Evolutionary conservation across 1,140 invertebrate species (phyloP).

Genomic region (Propsilocerus akamusi): DNA sequence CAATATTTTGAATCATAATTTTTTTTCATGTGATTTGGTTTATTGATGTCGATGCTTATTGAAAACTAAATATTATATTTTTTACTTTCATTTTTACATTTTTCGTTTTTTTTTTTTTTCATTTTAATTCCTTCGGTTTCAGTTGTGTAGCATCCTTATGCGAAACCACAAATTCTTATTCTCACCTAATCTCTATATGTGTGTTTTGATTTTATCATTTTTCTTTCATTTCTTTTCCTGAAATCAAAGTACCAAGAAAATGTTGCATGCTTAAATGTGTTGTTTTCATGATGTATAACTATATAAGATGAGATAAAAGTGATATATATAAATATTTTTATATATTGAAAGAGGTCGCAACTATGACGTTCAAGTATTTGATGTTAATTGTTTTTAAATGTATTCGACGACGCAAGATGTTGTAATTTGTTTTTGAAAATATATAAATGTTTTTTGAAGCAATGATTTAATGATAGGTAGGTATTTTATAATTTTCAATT

Average conservation of each 20-base stretch:
- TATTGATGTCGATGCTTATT: no score
- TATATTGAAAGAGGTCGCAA: background rate
- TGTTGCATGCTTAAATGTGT: slow-evolving; percentile 3
- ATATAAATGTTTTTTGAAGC: slow-evolving; percentile 1
- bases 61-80: slow-evolving; percentile 12
- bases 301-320: background rate
- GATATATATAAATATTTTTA: background rate
- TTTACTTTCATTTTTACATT: slow-evolving; percentile 15
- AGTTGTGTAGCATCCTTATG: background rate
- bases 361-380: slow-evolving; percentile 1
- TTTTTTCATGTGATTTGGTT: no score
- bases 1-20: no score
- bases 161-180: background rate
- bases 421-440: background rate
- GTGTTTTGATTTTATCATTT: background rate
- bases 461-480: background rate
- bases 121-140: slow-evolving; percentile 5
- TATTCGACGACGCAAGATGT: background rate
- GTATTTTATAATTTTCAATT: slow-evolving; percentile 2
- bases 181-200: background rate
- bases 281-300: slow-evolving; percentile 3
- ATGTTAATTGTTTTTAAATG: slow-evolving; percentile 3
- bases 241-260: background rate
- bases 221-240: background rate
- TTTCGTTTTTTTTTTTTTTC: slow-evolving; percentile 6